Evolutionary conservation across 2,797 vertebrate genomes (phyloP), one percentile per base, ranked within the genome.

Genomic region (Limnodromus scolopaceus): DNA sequence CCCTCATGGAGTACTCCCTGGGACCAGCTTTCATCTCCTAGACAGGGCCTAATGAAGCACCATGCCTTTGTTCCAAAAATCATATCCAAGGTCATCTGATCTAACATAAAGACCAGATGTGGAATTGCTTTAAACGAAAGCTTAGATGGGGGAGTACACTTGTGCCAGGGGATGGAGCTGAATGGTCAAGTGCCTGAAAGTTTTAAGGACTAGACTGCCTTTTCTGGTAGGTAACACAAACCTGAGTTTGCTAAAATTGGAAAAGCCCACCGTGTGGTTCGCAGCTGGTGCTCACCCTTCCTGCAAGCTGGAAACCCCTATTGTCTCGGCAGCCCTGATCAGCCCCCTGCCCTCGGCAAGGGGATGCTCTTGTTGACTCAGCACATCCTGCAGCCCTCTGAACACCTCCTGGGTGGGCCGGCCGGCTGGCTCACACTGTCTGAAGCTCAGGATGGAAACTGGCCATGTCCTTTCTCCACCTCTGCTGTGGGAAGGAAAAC

Each of bases 231-330:
- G 38, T 53, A 81, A 84, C 65, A 75, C 32, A 81, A 84, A 70
- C 13, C 18, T 9, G 28, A n/a, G 38, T 11, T 60, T 86, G 46
- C 69, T 69, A 65, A 79, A 93, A 76, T 16, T 65, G 82, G 88
- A 91, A 89, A 94, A 84, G 32, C 28, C n/a, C 22, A 64, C 64
- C 1, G 27, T 38, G 63, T 80, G 69, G 84, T 61, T 83, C 0
- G 1, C 81, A 89, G 84, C 77, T 80, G 54, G 36, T 0, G 8
- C 54, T 89, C 36, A 63, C 69, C 43, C 77, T 65, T 93, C 88
- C 88, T 84, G 60, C 85, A 77, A 46, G 49, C 54, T 93, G 69
- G 68, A 91, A 86, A 60, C 30, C 22, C 63, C 58, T 70, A 45
- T 60, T 63, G 68, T 51, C 72, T 57, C 6, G 0, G 78, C 63